phyloP scores from a whole-genome alignment of 2,797 vertebrate species.

The Sebastes steindachneri region DNA sequence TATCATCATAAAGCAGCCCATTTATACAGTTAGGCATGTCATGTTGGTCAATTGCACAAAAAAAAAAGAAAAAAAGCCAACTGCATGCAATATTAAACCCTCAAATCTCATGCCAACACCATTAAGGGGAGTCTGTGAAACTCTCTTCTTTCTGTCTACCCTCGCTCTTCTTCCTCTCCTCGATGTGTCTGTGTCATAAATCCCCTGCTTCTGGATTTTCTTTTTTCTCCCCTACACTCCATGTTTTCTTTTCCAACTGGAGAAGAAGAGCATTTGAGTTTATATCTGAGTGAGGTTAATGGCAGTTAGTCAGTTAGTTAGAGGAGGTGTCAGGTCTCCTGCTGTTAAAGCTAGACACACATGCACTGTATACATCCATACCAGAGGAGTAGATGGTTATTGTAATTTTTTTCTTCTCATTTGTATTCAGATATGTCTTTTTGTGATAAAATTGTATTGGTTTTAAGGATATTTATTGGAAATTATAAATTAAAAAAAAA shows the following conservation, averaged over 20 bases:
- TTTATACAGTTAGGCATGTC: slow-evolving; percentile 92
- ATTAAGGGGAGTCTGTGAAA: slow-evolving; percentile 78
- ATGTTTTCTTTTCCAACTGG: not conserved
- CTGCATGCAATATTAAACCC: slow-evolving; percentile 83
- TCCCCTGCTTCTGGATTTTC: slow-evolving; percentile 18
- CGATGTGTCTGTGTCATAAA: slow-evolving; percentile 64
- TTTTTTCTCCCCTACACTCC: not conserved
- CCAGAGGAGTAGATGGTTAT: not conserved
- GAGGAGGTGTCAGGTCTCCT: not conserved
- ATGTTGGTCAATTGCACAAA: slow-evolving; percentile 87
- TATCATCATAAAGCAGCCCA: slow-evolving; percentile 94
- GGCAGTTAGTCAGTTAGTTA: slow-evolving; percentile 26
- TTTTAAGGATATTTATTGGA: no score
- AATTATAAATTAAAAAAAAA: no score
- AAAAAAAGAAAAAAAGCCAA: slow-evolving; percentile 77
- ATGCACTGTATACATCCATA: not conserved
- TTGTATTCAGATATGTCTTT: no score
- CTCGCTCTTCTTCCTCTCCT: slow-evolving; percentile 43
- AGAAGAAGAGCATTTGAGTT: slow-evolving; percentile 31
- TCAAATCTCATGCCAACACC: slow-evolving; percentile 81
- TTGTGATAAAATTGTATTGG: no score
- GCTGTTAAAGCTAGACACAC: not conserved
- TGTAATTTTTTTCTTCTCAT: not conserved
- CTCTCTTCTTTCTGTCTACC: slow-evolving; percentile 50
- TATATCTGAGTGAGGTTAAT: slow-evolving; percentile 29